Base-by-base conservation (phyloP, 2,888 invertebrate genomes). In the Notocelia uddmanniana region DNA sequence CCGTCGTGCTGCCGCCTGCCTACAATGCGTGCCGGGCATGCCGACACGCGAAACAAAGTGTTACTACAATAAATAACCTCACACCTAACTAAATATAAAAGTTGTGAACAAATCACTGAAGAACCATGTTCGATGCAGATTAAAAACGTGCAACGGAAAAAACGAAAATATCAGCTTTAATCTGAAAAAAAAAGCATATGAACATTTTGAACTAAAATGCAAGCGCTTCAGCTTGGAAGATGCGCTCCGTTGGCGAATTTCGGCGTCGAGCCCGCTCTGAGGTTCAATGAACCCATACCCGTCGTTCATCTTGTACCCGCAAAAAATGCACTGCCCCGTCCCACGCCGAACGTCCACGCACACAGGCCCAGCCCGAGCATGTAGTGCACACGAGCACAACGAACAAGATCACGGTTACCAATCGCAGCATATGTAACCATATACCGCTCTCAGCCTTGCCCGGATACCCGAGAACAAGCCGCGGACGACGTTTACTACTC, bases 271-370 rank as follows among this genome's bases (percentile, higher is more conserved):
- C 89, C 83, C 83, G 83, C 86, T 81, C 82, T 82, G 78, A 83
- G 83, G 93, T 89, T 93, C 92, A 88, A 85, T 81, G 89, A 89
- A 67, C 72, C 57, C 72, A 62, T 72, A 72, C 88, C 91, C 85
- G 79, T 84, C 87, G 89, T 89, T 90, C 91, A 89, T 92, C 89
- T 91, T 85, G 80, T 81, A 85, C 82, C 84, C 87, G 91, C 92
- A 93, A 93, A 93, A 93, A 93, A 92, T 93, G 92, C 92, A 93
- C 83, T 90, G 92, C 84, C 87, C 85, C 92, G 88, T 89, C 92
- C 92, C 92, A 92, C 93, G 89, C 87, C 84, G 85, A 90, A 90
- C 89, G 87, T 88, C 69, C 68, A 72, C 89, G 84, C 86, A 86
- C 89, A 83, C 88, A 87, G 89, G 89, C 89, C 88, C 79, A 81